Base-by-base conservation (phyloP, 2,113 vertebrate species). In the Saimiri boliviensis region DNA sequence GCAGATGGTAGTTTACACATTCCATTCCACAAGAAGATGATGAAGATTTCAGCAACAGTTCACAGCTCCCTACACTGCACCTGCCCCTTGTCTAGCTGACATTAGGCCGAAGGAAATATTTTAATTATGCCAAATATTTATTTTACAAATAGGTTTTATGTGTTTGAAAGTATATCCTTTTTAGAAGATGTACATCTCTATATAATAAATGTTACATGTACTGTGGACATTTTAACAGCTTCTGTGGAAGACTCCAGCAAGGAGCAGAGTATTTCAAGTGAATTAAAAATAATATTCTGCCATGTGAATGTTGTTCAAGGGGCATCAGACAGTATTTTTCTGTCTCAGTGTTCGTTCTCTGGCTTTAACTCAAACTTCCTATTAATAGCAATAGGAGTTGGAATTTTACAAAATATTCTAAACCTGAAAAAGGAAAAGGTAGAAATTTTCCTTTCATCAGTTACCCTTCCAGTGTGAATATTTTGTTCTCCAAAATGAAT, bases 61-160 rank as follows among this genome's bases (percentile, higher is more conserved):
- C 47, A 5, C 0, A 4, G 42, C 47, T 68, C 47, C 1, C 6
- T 32, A 42, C 40, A 1, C 89, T 20, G 5, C 37, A 17, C 20
- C 25, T 9, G 12, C 6, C 9, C n/a, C 27, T 49, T 60, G 1
- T 47, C 40, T 45, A 73, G 83, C 88, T 20, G 77, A 0, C 94
- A 21, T 23, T 74, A 84, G 13, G 6, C 87, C 3, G 4, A 87
- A 1, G 84, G 4, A 96, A 86, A 87, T 91, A 81, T 47, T 86
- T 81, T 95, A 96, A 30, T 2, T 2, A 86, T 80, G 60, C 60
- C 71, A 95, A 77, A 83, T 94, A 16, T 52, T 93, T 86, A 56
- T 45, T 52, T 93, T 83, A 60, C 45, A 83, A 47, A 74, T 80
- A 7, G 9, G 7, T 77, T 94, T 89, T 95, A 68, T 58, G n/a